Conservation (phyloP, 2,113 vertebrate species). For the Probosciger aterrimus region DNA sequence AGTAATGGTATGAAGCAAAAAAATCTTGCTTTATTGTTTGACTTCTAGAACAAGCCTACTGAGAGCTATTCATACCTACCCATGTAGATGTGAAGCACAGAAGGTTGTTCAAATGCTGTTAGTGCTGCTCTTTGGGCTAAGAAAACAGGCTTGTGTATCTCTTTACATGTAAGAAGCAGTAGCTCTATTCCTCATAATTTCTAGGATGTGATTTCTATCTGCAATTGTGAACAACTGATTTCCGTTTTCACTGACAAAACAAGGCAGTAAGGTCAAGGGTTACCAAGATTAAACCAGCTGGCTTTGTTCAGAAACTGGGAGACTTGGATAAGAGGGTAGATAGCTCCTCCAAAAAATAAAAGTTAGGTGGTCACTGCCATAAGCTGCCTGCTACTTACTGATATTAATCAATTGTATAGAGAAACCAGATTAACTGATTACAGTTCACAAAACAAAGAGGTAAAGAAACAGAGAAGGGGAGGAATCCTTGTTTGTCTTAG, state of each 20-base stretch:
- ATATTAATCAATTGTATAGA: background rate
- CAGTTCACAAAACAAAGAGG: background rate
- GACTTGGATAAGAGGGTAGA: background rate
- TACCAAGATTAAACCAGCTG: background rate
- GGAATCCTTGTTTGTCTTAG: background rate
- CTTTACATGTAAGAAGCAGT: background rate
- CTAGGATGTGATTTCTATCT: background rate
- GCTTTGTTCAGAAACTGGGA: background rate
- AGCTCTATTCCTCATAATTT: background rate
- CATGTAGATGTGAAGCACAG: background rate
- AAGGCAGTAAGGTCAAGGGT: background rate
- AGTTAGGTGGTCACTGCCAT: background rate
- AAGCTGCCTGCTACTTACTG: background rate
- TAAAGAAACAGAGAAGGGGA: background rate
- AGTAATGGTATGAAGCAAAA: background rate
- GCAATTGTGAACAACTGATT: background rate
- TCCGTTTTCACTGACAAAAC: background rate
- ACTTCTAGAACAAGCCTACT: background rate
- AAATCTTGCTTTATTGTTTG: background rate
- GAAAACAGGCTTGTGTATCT: background rate
- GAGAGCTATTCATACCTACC: background rate
- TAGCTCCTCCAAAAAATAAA: background rate
- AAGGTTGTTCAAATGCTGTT: background rate
- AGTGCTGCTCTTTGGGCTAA: background rate
- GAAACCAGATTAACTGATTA: slow-evolving; percentile 2